Base-by-base conservation (phyloP, 2,888 invertebrate species). In the Lasioglossum marginatum region DNA sequence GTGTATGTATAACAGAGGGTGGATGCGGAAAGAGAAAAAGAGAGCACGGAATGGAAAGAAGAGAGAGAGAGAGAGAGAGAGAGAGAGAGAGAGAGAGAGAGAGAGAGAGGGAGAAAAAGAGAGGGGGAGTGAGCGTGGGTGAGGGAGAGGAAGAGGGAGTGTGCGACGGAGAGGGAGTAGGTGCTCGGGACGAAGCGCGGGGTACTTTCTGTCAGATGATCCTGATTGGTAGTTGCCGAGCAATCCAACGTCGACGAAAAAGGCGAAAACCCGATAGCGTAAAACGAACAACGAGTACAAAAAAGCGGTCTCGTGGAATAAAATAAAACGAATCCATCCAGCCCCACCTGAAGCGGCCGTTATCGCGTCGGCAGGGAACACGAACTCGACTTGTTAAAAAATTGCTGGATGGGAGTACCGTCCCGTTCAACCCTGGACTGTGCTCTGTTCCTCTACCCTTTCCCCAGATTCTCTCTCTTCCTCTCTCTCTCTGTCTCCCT, bases 171-270 rank as follows among this genome's bases (percentile, higher is more conserved):
- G 79, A 76, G 80, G 81, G 82, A 63, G 70, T 75, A 60, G 87
- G 88, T 85, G 92, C 87, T 86, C 82, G 88, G 89, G 88, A 86
- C 86, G 88, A 85, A 85, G 86, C 79, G 90, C 87, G 89, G 91
- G 91, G 89, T 90, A 91, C 90, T 93, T 91, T 91, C 94, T 94
- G 94, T 94, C 94, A 93, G 94, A 94, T 94, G 93, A 94, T 94
- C 94, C 94, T 94, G 94, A 94, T 94, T 94, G 94, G 94, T 94
- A 94, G 94, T 94, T 94, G 94, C 94, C 90, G 92, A 93, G 93
- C 94, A 93, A 94, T 94, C 93, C 91, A 92, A 91, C 92, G 89
- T 90, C 89, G 91, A 88, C 90, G 86, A 91, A 89, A 91, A 92
- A 86, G 83, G 85, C 85, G 88, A 89, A 91, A 89, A 88, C 85